These are phyloP conservation scores for Netelia melanura DNA, from an alignment of 2,888 invertebrate species.

Conservation along the genomic window DNA sequence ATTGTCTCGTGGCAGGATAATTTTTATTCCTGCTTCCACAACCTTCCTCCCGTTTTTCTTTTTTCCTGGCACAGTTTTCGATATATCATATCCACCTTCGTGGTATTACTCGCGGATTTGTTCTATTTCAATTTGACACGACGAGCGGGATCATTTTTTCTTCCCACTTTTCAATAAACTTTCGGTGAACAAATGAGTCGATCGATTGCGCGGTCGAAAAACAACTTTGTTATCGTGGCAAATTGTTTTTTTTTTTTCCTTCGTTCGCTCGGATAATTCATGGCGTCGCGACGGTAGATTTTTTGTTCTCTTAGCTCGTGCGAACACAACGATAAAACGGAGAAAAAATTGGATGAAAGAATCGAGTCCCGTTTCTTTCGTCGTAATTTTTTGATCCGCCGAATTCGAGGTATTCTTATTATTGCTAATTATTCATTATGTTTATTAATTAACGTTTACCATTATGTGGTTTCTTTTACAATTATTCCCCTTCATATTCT, in stretches of 20 bases:
- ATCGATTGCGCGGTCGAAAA: too few species aligned
- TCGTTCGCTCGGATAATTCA: neutral
- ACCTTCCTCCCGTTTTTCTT: neutral
- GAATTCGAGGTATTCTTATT: constrained; percentile 28
- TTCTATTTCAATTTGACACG: neutral
- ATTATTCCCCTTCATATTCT: constrained; percentile 35
- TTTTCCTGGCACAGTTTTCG: neutral
- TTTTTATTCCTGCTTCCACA: constrained; percentile 6
- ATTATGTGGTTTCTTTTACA: constrained; percentile 37
- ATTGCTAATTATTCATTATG: constrained; percentile 40
- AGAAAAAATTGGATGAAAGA: constrained; percentile 11
- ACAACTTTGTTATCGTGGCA: too few species aligned
- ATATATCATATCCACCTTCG: constrained; percentile 12
- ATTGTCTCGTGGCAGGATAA: constrained; percentile 59
- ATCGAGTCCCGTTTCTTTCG: constrained; percentile 12
- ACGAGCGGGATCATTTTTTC: neutral
- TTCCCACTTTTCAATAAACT: too few species aligned
- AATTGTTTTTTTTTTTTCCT: constrained; percentile 8
- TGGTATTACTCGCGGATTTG: neutral
- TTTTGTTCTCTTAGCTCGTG: neutral
- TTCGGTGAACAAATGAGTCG: too few species aligned
- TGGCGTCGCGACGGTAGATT: too few species aligned
- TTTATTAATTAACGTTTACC: constrained; percentile 36
- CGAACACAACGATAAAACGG: neutral
- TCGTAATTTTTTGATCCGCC: constrained; percentile 18